Evolutionary conservation across 2,113 vertebrate genomes (phyloP), one percentile per base, ranked within the genome.

Genomic region (Crypturellus undulatus): DNA sequence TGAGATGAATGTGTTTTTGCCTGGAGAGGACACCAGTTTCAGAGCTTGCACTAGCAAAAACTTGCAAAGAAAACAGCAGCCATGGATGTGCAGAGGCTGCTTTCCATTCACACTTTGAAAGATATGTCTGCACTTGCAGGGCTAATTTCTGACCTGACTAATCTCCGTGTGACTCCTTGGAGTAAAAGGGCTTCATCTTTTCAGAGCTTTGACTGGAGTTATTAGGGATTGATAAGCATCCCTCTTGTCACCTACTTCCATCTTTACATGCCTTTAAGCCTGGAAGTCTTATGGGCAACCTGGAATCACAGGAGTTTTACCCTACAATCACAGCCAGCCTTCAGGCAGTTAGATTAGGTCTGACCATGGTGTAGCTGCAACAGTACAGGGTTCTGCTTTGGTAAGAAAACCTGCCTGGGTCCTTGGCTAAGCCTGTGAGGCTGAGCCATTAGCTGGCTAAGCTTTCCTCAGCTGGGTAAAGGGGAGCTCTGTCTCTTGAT

Each of bases 351-450:
- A 19, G 2, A 20, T 25, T 15, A 79, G 59, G 26, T 79, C 65
- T 65, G 52, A 9, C 4, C 36, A 47, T n/a, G 30, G 73, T 49
- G 30, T 45, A 52, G 18, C 42, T 82, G 32, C 36, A 58, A 19
- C 5, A 82, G 15, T 56, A 47, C 30, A 38, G 26, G 4, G 3
- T 25, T 64, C 38, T 65, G 47, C 9, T 25, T 0, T 0, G 4
- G 11, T 4, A 54, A 16, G 11, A 67, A 67, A 62, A 84, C 42
- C 62, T 70, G 36, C 3, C 34, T 32, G 18, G 17, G 26, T 34
- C 58, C 16, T 75, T 64, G 49, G 68, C 59, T 59, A 47, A 64
- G 7, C 40, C 65, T 82, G 36, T 64, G 67, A 69, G 65, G 32
- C 30, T 68, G 65, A 47, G 32, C 22, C 32, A 24, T 69, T 47